phyloP scores from a whole-genome alignment of 1,140 invertebrate genomes.

The Temnothorax nylanderi region DNA sequence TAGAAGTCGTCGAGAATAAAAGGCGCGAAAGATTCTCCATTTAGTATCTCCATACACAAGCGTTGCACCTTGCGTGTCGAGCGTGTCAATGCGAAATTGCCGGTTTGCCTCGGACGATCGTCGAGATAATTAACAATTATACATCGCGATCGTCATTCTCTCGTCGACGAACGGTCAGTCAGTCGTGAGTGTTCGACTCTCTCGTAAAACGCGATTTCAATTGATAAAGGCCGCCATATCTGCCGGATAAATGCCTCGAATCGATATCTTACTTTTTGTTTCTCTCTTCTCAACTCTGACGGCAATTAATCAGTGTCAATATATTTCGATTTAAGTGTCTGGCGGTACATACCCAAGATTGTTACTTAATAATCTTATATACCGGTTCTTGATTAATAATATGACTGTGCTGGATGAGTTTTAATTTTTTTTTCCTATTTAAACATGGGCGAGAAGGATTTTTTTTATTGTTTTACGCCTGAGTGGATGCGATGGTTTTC shows the following conservation, averaged over 20 bases:
- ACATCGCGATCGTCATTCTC: slow-evolving; percentile 29
- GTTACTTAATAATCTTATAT: slow-evolving; percentile 40
- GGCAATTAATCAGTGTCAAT: slow-evolving; percentile 56
- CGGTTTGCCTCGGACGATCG: slow-evolving; percentile 41
- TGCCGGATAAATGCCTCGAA: slow-evolving; percentile 2
- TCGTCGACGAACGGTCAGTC: neutral
- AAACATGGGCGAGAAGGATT: neutral
- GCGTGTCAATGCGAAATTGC: slow-evolving; percentile 53
- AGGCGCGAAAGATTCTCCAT: slow-evolving; percentile 13
- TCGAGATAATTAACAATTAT: slow-evolving; percentile 67
- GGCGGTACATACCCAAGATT: neutral
- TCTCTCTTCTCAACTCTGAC: neutral
- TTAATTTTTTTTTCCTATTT: neutral
- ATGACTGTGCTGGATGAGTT: slow-evolving; percentile 1
- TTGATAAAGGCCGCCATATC: slow-evolving; percentile 23
- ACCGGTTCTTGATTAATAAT: slow-evolving; percentile 36
- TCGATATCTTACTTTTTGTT: slow-evolving; percentile 22
- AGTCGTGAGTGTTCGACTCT: slow-evolving; percentile 51
- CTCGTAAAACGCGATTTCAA: slow-evolving; percentile 52
- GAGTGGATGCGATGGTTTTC: neutral
- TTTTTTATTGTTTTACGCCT: slow-evolving; percentile 1
- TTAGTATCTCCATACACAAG: neutral
- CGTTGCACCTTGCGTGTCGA: slow-evolving; percentile 52
- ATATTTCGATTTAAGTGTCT: slow-evolving; percentile 40
- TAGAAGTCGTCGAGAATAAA: slow-evolving; percentile 6